Evolutionary conservation across 2,888 invertebrate species (phyloP), one percentile per base, ranked within the genome.

Genomic region (Alviniconcha strummeri): DNA sequence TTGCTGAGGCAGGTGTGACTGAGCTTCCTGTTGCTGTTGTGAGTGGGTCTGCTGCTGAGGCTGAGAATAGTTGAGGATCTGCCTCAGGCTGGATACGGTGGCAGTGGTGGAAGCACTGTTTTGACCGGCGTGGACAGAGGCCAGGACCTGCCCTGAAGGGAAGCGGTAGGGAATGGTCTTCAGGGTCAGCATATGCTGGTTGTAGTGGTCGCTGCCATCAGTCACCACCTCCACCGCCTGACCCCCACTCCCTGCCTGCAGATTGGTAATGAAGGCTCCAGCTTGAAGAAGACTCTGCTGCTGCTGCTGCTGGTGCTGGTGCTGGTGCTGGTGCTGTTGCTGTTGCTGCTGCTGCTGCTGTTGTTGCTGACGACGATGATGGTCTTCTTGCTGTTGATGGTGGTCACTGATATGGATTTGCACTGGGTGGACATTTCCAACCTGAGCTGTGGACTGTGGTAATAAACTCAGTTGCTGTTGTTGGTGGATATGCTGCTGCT

Each of bases 401-500:
- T 57, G 75, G 36, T 83, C 74, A 83, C 3, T 86, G 86, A 57
- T 88, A 69, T 36, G 84, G 84, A 72, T 76, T 64, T 80, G 77
- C 55, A 76, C 55, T 52, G 81, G 84, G 82, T 69, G 84, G 57
- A 82, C 64, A 52, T 76, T 13, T 80, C 81, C 77, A 83, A 77
- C 13, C n/a, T 54, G 57, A 19, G 69, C 56, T 9, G 71, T 15
- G 52, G 71, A 3, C 74, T 75, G 83, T 19, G 78, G 54, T 19
- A 78, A n/a, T n/a, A 76, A 13, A 8, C 74, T 72, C 19, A 60
- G 69, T 56, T 76, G 80, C 67, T 64, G 72, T 54, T 83, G 80
- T 52, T 84, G 80, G 55, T 74, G 55, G 0, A 9, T 8, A 54
- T 11, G 7, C 36, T 67, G 56, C 67, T 15, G 56, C 56, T 57